Base-by-base conservation (phyloP, 2,888 invertebrate species). In the Pachycephus smyrnensis region DNA sequence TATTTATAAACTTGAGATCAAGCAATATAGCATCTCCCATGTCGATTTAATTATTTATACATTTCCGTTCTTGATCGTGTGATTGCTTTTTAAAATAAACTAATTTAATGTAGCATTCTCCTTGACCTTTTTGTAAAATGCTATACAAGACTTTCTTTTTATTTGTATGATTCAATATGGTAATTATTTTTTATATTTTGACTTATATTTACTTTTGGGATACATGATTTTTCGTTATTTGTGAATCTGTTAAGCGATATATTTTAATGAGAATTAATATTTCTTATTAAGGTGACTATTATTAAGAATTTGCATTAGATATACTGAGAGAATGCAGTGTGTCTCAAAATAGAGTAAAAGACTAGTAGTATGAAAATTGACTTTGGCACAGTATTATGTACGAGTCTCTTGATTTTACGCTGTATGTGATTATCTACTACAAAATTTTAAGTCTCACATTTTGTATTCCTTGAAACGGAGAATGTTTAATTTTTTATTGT, bases 1-100 rank as follows among this genome's bases (percentile, higher is more conserved):
- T 89, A 89, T 88, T 89, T 88, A 88, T 88, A 88, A 88, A 85
- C 83, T 73, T 68, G 40, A 76, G 79, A 86, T 88, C 87, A 88
- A 86, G 87, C 88, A 87, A 87, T 88, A 77, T 33, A 73, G 73
- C 76, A 12, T 76, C 40, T 69, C 37, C 75, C 69, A 69, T 74
- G 30, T 23, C 23, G 69, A 40, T 80, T 69, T 37, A 69, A 33
- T 73, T 74, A 31, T 55, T 55, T 23, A 55, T 55, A 55, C 23
- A 23, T 23, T 55, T 55, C 23, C 9, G 9, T 55, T 6, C 6
- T 55, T 9, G 55, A 23, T 23, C 55, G 55, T 55, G 23, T 23
- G 23, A 55, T 55, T 55, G 55, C 55, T 23, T 9, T 55, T 55
- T 55, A 23, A 55, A 9, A 9, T 23, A 55, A 55, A 55, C 2